A percentile compares a stretch with the other conserved stretches of the same genome.
phyloP scores from a whole-genome alignment of 2,888 invertebrate species.

The Heliconius sara region DNA sequence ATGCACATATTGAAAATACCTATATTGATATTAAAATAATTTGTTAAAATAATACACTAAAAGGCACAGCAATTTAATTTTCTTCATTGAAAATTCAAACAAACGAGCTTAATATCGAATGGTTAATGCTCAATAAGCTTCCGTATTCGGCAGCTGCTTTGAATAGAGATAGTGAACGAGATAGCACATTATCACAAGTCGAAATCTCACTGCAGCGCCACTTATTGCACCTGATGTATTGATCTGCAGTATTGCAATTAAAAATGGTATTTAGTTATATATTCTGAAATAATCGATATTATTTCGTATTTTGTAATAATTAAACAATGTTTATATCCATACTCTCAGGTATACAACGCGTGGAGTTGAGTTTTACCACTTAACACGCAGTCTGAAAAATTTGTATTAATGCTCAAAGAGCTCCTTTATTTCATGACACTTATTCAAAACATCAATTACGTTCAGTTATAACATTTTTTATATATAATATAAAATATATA shows the following conservation, averaged over 20 bases:
- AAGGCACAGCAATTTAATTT: neutral
- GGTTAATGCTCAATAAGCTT: conserved; percentile 26
- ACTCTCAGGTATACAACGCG: no score
- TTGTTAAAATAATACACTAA: neutral
- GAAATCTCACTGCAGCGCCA: conserved; percentile 25
- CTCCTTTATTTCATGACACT: no score
- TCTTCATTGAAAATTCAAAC: neutral
- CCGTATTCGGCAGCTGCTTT: conserved; percentile 33
- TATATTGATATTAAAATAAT: neutral
- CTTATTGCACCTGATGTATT: conserved; percentile 26
- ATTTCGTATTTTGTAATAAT: no score
- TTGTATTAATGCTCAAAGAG: no score
- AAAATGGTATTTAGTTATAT: neutral
- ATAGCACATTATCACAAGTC: conserved; percentile 33
- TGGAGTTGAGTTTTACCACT: no score
- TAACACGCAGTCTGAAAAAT: no score
- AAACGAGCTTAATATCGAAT: conserved; percentile 16
- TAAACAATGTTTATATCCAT: no score
- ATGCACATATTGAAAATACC: neutral
- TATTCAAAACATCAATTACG: no score
- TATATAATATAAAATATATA: no score
- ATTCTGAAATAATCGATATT: neutral
- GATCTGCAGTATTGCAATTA: conserved; percentile 18
- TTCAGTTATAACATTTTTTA: no score
- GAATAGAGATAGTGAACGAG: conserved; percentile 32